Conservation (phyloP, 2,888 invertebrate genomes). For the Phengaris arion region DNA sequence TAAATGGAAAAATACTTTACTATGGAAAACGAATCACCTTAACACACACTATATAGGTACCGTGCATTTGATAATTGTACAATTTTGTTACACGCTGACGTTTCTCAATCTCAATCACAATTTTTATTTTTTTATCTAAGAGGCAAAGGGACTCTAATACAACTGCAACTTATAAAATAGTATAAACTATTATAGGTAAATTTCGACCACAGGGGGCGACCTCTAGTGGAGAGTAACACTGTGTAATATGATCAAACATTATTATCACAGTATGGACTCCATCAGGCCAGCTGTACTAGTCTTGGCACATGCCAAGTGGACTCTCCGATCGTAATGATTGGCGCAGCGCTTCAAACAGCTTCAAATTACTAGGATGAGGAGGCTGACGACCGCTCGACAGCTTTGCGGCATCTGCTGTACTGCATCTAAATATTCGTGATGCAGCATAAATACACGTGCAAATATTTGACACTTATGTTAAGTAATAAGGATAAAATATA, state of each 20-base stretch:
- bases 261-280: background rate
- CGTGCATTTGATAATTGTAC: too few species aligned
- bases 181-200: too few species aligned
- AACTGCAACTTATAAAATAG: too few species aligned
- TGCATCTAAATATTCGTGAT: background rate
- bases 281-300: background rate
- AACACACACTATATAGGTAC: too few species aligned
- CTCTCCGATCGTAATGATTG: background rate
- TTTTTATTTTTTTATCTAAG: too few species aligned
- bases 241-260: background rate
- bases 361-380: background rate
- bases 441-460: background rate
- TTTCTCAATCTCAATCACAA: too few species aligned
- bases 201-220: too few species aligned
- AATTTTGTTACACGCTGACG: too few species aligned
- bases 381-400: background rate
- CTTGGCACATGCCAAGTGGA: background rate
- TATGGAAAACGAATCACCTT: too few species aligned
- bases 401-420: background rate
- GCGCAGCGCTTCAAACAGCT: slow-evolving; percentile 2
- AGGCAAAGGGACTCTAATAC: too few species aligned
- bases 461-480: background rate
- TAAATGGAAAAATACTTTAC: too few species aligned
- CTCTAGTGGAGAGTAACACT: too few species aligned
- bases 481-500: background rate